Conservation (phyloP, 2,113 vertebrate genomes). For the Sinocyclocheilus maitianheensis region DNA sequence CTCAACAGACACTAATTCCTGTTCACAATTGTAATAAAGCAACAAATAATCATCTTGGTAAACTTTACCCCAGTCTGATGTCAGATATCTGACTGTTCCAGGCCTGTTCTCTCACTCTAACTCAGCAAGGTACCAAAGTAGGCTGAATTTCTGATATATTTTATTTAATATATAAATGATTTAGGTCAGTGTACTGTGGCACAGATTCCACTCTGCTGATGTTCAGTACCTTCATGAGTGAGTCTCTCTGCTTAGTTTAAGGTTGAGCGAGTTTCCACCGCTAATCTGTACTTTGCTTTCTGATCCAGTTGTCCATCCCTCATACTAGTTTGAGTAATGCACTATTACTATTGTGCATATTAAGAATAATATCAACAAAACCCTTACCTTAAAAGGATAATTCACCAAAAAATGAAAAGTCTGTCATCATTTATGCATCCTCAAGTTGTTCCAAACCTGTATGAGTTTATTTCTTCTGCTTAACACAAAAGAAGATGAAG, state of each 20-base stretch:
- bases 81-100: constrained; percentile 6
- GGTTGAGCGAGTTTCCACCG: neutral
- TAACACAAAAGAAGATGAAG: too few species aligned
- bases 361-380: neutral
- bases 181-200: constrained; percentile 38
- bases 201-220: constrained; percentile 6
- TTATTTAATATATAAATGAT: constrained; percentile 9
- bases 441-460: too few species aligned
- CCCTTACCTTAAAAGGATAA: neutral
- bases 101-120: neutral
- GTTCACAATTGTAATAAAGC: too few species aligned
- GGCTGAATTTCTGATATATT: constrained; percentile 30
- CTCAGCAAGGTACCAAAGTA: constrained; percentile 40
- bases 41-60: too few species aligned
- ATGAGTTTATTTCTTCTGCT: too few species aligned
- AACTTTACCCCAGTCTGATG: too few species aligned
- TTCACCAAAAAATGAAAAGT: too few species aligned
- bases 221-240: neutral
- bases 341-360: neutral
- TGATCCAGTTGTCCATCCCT: neutral
- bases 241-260: constrained; percentile 15
- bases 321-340: neutral
- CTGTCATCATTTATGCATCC: too few species aligned
- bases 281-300: neutral
- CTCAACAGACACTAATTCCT: too few species aligned